Evolutionary conservation across 2,113 vertebrate genomes (phyloP).

Genomic region (Poecilia latipinna): DNA sequence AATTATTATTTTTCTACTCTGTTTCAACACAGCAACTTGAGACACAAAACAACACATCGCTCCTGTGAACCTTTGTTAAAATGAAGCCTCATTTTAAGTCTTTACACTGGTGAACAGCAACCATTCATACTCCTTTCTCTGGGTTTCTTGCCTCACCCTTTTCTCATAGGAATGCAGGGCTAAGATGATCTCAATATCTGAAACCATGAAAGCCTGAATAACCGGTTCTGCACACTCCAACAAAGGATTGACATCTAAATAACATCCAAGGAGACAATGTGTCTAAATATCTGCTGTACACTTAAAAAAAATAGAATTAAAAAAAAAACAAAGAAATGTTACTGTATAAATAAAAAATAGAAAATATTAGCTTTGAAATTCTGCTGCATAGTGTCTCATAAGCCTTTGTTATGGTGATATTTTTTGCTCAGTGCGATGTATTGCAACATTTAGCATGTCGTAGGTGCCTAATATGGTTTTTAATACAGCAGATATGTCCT

Average conservation of each 20-base stretch:
- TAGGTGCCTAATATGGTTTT: not conserved
- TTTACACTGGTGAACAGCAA: not conserved
- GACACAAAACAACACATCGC: not conserved
- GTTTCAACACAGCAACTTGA: not conserved
- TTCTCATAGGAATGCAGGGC: conserved; percentile 53
- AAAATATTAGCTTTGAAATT: conserved; percentile 10
- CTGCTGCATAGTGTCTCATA: not conserved
- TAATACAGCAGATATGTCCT: not conserved
- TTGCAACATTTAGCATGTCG: not conserved
- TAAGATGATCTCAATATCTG: conserved; percentile 63
- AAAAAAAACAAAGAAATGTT: not conserved
- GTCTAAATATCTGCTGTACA: conserved; percentile 55
- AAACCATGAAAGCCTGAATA: conserved; percentile 52
- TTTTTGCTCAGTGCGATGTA: not conserved
- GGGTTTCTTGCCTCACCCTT: conserved; percentile 32
- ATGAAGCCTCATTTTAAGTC: not conserved
- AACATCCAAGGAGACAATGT: conserved; percentile 53
- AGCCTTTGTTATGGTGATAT: not conserved
- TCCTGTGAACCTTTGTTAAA: not conserved
- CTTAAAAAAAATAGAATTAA: not conserved
- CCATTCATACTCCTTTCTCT: conserved; percentile 12
- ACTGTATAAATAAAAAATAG: not conserved
- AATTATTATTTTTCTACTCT: not conserved
- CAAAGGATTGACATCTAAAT: conserved; percentile 76
- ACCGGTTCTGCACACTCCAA: conserved; percentile 71